Base-by-base conservation (phyloP, 2,888 invertebrate species). In the Schrankia costaestrigalis region DNA sequence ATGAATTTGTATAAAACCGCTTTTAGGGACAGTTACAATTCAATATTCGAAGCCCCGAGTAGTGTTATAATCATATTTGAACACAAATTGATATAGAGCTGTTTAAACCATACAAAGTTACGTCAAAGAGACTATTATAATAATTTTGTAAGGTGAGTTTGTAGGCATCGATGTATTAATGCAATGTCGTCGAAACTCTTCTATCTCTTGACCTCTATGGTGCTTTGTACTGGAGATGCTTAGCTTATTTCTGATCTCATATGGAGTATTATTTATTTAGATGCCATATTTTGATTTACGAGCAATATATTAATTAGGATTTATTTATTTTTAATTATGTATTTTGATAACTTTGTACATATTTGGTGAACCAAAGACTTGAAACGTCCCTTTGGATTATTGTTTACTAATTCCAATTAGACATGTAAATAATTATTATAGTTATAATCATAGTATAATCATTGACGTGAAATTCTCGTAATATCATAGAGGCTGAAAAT, bases 201-300 rank as follows among this genome's bases (percentile, higher is more conserved):
- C 48, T 51, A 25, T 63, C 67, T 60, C n/a, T 13, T 63, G 45
- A 66, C 65, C 62, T 67, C 62, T 63, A 71, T 71, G 79, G 77
- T 82, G 79, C 80, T 78, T 76, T 63, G 57, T 63, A 41, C 60
- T 56, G 48, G 65, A 59, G 73, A 76, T 68, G 72, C 74, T 78
- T 76, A 63, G 69, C 73, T 84, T 77, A 66, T 80, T 75, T 81
- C 80, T 82, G 86, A 87, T 87, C 86, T 87, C 86, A 86, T 80
- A 71, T 74, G 70, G 78, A 86, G 83, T 86, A 87, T 86, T 86
- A 85, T 84, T 84, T 86, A 85, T 85, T 79, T 82, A 82, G 82
- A 81, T 84, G 86, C 86, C 87, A 87, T 86, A 85, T 77, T 75
- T 77, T 71, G 65, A 71, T 69, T 75, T 66, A 75, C 63, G 63